A percentile compares a stretch with the other conserved stretches of the same genome.
These are phyloP conservation scores for Tachuris rubrigastra DNA, from an alignment of 2,113 vertebrate genomes.

Conservation along the genomic window DNA sequence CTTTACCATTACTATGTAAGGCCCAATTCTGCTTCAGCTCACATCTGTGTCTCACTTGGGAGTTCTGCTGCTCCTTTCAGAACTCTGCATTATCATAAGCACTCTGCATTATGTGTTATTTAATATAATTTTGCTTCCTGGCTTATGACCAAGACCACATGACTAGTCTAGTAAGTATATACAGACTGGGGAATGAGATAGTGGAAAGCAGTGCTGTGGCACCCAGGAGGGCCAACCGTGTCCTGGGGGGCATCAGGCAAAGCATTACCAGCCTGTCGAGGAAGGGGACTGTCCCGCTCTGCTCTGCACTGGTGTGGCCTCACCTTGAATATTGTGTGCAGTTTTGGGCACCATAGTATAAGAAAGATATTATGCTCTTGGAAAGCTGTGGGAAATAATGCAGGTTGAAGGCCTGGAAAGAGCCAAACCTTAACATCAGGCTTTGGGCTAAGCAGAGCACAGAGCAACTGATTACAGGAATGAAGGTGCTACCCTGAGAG, in stretches of 20 bases:
- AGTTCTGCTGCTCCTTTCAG: not conserved
- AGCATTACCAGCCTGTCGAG: not conserved
- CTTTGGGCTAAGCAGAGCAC: too few relatives aligned
- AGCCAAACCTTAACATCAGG: too few relatives aligned
- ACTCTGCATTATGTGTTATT: not conserved
- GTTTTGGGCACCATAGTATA: not conserved
- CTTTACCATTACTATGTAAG: not conserved
- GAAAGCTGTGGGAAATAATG: too few relatives aligned
- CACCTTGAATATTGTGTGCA: not conserved
- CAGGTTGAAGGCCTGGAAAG: too few relatives aligned
- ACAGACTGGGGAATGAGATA: not conserved
- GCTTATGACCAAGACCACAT: not conserved
- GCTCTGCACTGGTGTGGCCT: not conserved
- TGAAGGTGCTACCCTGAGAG: too few relatives aligned
- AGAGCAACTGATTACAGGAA: too few relatives aligned
- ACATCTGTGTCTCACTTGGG: not conserved
- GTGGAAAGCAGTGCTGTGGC: not conserved
- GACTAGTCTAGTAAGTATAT: not conserved
- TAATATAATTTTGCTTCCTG: not conserved
- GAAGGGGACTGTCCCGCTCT: not conserved
- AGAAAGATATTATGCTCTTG: not conserved
- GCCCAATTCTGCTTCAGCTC: rapidly evolving
- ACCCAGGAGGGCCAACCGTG: not conserved
- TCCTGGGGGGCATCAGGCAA: not conserved
- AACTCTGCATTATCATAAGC: not conserved